A percentile compares a stretch with the other conserved stretches of the same genome.
Evolutionary conservation across 2,888 invertebrate genomes (phyloP).

Genomic region (Cecidostiba fungosa): DNA sequence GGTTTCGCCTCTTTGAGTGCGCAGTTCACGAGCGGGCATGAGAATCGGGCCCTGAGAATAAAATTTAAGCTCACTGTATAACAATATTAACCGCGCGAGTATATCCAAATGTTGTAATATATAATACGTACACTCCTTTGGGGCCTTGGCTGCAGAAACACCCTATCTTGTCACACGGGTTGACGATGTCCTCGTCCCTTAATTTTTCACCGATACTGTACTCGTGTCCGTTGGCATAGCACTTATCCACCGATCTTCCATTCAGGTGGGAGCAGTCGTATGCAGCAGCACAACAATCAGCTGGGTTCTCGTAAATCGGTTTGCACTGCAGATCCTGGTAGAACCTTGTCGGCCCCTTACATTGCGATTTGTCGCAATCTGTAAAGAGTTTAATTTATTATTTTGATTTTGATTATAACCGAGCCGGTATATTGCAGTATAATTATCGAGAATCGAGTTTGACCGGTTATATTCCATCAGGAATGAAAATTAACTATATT

Average conservation of each 20-base stretch:
- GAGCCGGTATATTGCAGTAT: too few species aligned
- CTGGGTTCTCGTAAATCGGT: constrained; percentile 68
- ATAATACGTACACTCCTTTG: neutral
- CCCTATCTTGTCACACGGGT: constrained; percentile 69
- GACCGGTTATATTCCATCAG: too few species aligned
- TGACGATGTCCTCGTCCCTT: constrained; percentile 67
- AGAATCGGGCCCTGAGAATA: constrained; percentile 68
- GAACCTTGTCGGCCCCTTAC: constrained; percentile 70
- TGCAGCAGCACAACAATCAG: constrained; percentile 69
- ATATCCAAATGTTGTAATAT: too few species aligned
- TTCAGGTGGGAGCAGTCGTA: constrained; percentile 72
- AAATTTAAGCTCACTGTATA: too few species aligned
- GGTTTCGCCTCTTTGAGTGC: neutral
- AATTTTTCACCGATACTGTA: constrained; percentile 70
- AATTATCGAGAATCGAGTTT: too few species aligned
- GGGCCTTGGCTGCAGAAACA: constrained; percentile 65
- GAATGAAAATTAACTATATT: too few species aligned
- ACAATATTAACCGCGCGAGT: too few species aligned
- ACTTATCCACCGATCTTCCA: constrained; percentile 67
- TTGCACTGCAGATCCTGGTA: constrained; percentile 70
- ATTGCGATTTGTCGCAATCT: constrained; percentile 68
- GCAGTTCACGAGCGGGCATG: constrained; percentile 70
- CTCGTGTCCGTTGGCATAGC: constrained; percentile 69
- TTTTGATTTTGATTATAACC: too few species aligned
- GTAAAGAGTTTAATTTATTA: too few species aligned